Evolutionary conservation across 1,140 invertebrate genomes (phyloP).

Genomic region (Drosophila fuyamai): DNA sequence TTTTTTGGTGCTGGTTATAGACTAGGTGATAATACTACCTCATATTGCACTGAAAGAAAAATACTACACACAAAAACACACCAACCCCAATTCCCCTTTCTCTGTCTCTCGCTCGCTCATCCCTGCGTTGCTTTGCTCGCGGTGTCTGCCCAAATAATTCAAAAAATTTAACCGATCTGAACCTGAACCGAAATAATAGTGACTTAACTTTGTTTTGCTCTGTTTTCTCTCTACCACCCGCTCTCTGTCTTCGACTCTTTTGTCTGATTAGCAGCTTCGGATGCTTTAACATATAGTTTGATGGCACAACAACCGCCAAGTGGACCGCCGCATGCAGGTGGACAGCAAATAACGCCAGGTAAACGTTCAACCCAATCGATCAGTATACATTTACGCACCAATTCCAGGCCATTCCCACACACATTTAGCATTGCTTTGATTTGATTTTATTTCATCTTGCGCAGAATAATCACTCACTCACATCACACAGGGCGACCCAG

Average conservation of each 20-base stretch:
- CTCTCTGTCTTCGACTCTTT: conserved; percentile 36
- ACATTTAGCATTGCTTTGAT: conserved; percentile 11
- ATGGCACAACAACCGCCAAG: conserved; percentile 84
- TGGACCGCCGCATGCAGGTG: conserved; percentile 81
- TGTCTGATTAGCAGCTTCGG: conserved; percentile 77
- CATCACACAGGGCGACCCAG: conserved; percentile 45
- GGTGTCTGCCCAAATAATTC: conserved; percentile 38
- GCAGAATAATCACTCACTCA: conserved; percentile 5
- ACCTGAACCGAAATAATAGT: conserved; percentile 24
- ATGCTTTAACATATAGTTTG: conserved; percentile 84
- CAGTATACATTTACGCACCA: conserved; percentile 17
- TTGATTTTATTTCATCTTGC: conserved; percentile 9
- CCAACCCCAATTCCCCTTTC: conserved; percentile 4
- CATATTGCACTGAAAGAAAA: conserved; percentile 30
- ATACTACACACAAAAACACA: background rate
- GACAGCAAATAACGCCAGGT: conserved; percentile 81
- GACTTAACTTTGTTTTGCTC: conserved; percentile 56
- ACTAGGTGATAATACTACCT: conserved; percentile 21
- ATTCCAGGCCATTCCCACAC: background rate
- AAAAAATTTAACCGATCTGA: conserved; percentile 9
- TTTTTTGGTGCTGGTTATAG: conserved; percentile 37
- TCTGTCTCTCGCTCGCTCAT: conserved; percentile 18
- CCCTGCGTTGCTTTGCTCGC: conserved; percentile 71
- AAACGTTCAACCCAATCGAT: conserved; percentile 42
- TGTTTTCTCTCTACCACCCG: conserved; percentile 48